A percentile compares a stretch with the other conserved stretches of the same genome.
Evolutionary conservation across 2,113 vertebrate genomes (phyloP).

Genomic region (Thymallus thymallus): DNA sequence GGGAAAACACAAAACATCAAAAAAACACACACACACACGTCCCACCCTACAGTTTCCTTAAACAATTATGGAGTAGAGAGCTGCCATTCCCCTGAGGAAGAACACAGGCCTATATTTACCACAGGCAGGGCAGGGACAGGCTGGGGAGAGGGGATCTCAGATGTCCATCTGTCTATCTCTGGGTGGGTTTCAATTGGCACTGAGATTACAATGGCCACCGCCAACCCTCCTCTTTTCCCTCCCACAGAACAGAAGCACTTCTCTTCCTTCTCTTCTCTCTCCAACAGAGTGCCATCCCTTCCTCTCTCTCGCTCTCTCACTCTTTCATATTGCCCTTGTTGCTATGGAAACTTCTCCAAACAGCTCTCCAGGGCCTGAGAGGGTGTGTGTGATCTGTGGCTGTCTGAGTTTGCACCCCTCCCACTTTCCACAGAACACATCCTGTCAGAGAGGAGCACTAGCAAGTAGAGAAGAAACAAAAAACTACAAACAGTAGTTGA

Average conservation of each 20-base stretch:
- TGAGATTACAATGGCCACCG: constrained; percentile 32
- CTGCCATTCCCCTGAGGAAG: constrained; percentile 11
- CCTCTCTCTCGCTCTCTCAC: constrained; percentile 9
- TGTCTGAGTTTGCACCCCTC: not conserved
- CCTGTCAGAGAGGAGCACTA: not conserved
- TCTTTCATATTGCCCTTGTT: constrained; percentile 41
- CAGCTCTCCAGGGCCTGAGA: constrained; percentile 19
- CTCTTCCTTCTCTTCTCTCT: constrained; percentile 4
- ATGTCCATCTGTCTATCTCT: constrained; percentile 34
- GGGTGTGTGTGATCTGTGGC: not conserved
- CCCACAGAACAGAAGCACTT: constrained; percentile 37
- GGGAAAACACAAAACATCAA: constrained; percentile 21
- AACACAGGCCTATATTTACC: constrained; percentile 37
- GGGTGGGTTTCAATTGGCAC: constrained; percentile 39
- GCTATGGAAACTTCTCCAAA: constrained; percentile 39
- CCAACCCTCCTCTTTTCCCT: constrained; percentile 31
- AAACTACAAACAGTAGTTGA: constrained; percentile 6
- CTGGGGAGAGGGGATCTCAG: not conserved
- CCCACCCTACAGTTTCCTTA: constrained; percentile 31
- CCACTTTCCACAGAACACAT: not conserved
- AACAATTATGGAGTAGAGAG: constrained; percentile 13
- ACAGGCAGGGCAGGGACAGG: constrained; percentile 8
- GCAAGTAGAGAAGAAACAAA: not conserved
- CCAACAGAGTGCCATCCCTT: not conserved
- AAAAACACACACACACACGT: not conserved